Base-by-base conservation (phyloP, 1,140 invertebrate genomes). In the Melipona quadrifasciata region DNA sequence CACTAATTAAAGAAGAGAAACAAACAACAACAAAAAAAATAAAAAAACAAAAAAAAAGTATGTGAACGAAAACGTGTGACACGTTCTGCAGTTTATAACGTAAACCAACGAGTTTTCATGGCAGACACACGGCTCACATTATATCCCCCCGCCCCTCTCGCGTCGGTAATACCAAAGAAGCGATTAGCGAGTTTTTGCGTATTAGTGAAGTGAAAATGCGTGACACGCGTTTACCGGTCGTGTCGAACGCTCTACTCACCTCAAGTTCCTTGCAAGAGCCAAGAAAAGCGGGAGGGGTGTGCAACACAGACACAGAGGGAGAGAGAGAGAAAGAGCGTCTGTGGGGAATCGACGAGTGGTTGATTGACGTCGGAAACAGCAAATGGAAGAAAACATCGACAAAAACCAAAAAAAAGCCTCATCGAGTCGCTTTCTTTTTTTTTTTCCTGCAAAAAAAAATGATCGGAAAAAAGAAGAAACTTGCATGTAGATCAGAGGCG, bases 161-260 rank as follows among this genome's bases (percentile, higher is more conserved):
- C 89, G 88, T 84, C 89, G 85, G 88, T 90, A 92, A 93, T 93
- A 93, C 93, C 93, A 93, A 93, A 93, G 92, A 93, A 92, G 91
- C 92, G 91, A 90, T 90, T 92, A 92, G 39, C 86, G 87, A 92
- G 89, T 92, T 93, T 91, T 93, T 92, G 91, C 87, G 87, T 92
- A 91, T 91, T 91, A 89, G 90, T 91, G 92, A 92, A 85, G 85
- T 90, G 90, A 91, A 68, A 90, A 86, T 70, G 86, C 86, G 85
- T 67, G 73, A 65, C 68, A 84, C 84, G 72, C 86, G 53, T 31
- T 19, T 27, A 47, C 8, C 39, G 17, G 80, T 17, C 31, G 86
- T 68, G 80, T 84, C 71, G 70, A 72, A 83, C 86, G 86, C 82
- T 90, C n/a, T 68, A 82, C 73, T 88, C 84, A 70, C 80, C 87